Evolutionary conservation across 2,113 vertebrate species (phyloP).

Genomic region (Rousettus leschenaultii): DNA sequence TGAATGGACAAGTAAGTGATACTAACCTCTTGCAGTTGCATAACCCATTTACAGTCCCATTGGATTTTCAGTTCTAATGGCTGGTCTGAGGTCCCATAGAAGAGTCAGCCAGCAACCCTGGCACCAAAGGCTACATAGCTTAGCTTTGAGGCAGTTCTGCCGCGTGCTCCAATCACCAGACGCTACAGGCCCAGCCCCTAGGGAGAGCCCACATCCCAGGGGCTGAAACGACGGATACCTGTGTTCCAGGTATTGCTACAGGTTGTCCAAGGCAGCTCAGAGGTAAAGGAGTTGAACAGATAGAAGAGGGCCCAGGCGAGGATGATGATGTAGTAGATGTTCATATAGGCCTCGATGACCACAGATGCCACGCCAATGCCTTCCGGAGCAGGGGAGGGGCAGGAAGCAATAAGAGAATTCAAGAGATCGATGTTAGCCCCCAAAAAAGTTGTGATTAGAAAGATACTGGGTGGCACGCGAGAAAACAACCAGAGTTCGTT

Average conservation of each 20-base stretch:
- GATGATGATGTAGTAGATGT: constrained; percentile 93
- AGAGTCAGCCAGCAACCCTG: background rate
- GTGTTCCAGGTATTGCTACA: constrained; percentile 94
- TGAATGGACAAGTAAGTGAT: background rate
- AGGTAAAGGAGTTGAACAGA: constrained; percentile 89
- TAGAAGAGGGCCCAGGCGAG: constrained; percentile 94
- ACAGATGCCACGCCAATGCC: constrained; percentile 92
- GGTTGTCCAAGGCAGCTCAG: constrained; percentile 90
- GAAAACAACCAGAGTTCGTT: background rate
- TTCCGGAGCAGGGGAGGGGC: constrained; percentile 52
- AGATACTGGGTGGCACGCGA: background rate
- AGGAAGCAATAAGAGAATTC: background rate
- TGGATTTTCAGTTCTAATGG: background rate
- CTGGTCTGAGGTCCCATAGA: background rate
- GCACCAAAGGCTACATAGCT: background rate
- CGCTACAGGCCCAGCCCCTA: too few relatives aligned
- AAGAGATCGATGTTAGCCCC: rapidly evolving
- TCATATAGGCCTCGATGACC: constrained; percentile 89
- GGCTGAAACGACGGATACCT: constrained; percentile 75
- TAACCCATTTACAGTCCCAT: background rate
- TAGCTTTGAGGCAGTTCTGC: background rate
- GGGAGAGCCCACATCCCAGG: background rate
- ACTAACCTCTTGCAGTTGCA: background rate
- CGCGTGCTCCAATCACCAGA: background rate
- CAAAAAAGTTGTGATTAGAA: rapidly evolving